Evolutionary conservation across 2,797 vertebrate genomes (phyloP), one percentile per base, ranked within the genome.

Genomic region (Amniataba percoides): DNA sequence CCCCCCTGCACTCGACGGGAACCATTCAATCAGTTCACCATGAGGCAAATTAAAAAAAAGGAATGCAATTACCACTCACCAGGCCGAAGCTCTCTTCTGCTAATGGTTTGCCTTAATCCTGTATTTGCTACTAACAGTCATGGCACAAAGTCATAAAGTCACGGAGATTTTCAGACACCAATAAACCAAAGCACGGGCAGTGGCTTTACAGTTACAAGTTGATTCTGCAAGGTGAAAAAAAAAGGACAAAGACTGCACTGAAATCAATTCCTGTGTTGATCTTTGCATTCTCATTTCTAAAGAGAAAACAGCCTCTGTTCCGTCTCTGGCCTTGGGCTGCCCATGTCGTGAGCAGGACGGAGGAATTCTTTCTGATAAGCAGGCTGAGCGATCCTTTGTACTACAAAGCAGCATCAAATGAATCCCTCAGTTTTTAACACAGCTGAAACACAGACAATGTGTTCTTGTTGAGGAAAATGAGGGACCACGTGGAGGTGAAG

Each of bases 331-430:
- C 91, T 74, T 71, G 52, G 72, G 77, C 76, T 84, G 89, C 71
- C 73, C 59, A 69, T 56, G 82, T 88, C 56, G 75, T 76, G 61
- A 48, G 62, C 40, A 68, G 65, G 77, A 88, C 83, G 77, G 57
- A 81, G 27, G 69, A 77, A 80, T 51, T 60, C 43, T 14, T 19
- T 63, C 67, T 55, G 70, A 77, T 70, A n/a, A 78, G 77, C 81
- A 59, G 69, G 40, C 11, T 48, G 63, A 84, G 67, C 3, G 69
- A 78, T 70, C 77, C 83, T 78, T 79, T 69, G 74, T 53, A 21
- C 67, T 59, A 75, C 72, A 83, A 84, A 82, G 78, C 78, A 66
- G 82, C 74, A 81, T 79, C 89, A 87, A 87, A 86, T 75, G 59
- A 87, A 88, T 87, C 80, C 78, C 90, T 84, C 77, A 69, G 78